Evolutionary conservation across 2,888 invertebrate genomes (phyloP), one percentile per base, ranked within the genome.

Genomic region (Notodromas monacha): DNA sequence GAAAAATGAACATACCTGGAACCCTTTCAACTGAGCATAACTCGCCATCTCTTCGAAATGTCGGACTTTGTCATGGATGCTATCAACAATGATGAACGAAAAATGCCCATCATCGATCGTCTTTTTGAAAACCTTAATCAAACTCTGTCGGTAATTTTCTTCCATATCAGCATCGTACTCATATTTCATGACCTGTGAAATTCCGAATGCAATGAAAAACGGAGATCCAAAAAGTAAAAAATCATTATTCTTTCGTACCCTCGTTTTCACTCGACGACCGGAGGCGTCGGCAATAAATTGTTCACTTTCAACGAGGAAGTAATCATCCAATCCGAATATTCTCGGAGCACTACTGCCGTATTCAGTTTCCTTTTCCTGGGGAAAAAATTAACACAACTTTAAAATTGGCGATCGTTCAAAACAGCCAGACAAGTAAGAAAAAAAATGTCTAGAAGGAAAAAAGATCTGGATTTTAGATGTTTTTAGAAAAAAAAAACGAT

Each of bases 291-390:
- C n/a, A n/a, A n/a, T n/a, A n/a, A n/a, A n/a, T n/a, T n/a, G n/a
- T 35, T 52, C 51, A 1, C 42, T 76, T 38, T 55, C 54, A 34
- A 70, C 64, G 60, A 84, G 68, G 44, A 84, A 89, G 51, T 89
- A 89, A 51, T 89, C 86, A 48, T 89, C 86, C 35, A 89, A 61
- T 35, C 77, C 79, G 43, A 89, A 57, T 43, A 89, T 76, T 38
- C 86, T 59, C 0, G 74, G 79, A n/a, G 76, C 68, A 33, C 68
- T 66, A 4, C 77, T 79, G 26, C 73, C 70, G 51, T 68, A 64
- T 46, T 74, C 72, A 1, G 73, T 62, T 45, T 65, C 64, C 40
- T 60, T 61, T 35, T 64, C 63, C 62, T 64, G 39, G 26, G 43
- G 41, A 38, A 30, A 30, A 30, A 12, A 12, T 13, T 3, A 30